Percentiles rank a stretch among this genome's conserved stretches.
phyloP scores from a whole-genome alignment of 2,888 invertebrate species.

The Drosophila prolongata region DNA sequence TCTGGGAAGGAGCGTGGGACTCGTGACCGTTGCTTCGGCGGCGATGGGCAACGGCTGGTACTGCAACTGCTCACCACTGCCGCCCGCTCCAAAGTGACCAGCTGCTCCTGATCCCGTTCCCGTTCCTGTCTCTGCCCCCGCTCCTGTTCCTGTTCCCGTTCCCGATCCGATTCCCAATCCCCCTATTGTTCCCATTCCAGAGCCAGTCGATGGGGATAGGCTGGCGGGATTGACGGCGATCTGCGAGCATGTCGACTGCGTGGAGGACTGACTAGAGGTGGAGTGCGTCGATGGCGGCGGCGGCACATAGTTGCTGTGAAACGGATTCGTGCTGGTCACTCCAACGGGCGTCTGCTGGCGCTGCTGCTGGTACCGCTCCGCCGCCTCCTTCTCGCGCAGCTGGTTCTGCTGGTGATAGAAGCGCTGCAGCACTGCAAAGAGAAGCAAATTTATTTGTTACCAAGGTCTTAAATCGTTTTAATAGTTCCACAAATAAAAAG shows the following conservation, averaged over 20 bases:
- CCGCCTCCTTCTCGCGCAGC: slow-evolving; percentile 86
- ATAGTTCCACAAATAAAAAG: too few species aligned
- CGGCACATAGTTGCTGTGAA: slow-evolving; percentile 81
- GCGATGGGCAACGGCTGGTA: slow-evolving; percentile 76
- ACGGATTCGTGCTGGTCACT: slow-evolving; percentile 81
- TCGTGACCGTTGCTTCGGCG: slow-evolving; percentile 1
- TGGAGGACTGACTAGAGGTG: slow-evolving; percentile 83
- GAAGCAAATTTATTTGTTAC: too few species aligned
- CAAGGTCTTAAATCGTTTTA: neutral
- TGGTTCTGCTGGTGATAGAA: slow-evolving; percentile 92
- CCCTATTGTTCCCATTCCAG: neutral
- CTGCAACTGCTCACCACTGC: slow-evolving; percentile 69
- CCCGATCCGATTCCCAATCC: neutral
- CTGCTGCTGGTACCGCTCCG: slow-evolving; percentile 78
- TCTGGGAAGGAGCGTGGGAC: slow-evolving; percentile 29
- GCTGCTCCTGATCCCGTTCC: slow-evolving; percentile 32
- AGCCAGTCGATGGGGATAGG: slow-evolving; percentile 18
- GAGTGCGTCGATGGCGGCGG: slow-evolving; percentile 78
- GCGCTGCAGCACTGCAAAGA: slow-evolving; percentile 88
- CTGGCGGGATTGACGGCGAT: slow-evolving; percentile 47
- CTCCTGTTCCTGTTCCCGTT: neutral
- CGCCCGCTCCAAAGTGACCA: slow-evolving; percentile 64
- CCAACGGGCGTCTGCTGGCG: slow-evolving; percentile 42
- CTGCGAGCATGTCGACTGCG: slow-evolving; percentile 76
- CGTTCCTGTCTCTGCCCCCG: neutral